Evolutionary conservation across 2,797 vertebrate species (phyloP), one percentile per base, ranked within the genome.

Genomic region (Setipinna tenuifilis): DNA sequence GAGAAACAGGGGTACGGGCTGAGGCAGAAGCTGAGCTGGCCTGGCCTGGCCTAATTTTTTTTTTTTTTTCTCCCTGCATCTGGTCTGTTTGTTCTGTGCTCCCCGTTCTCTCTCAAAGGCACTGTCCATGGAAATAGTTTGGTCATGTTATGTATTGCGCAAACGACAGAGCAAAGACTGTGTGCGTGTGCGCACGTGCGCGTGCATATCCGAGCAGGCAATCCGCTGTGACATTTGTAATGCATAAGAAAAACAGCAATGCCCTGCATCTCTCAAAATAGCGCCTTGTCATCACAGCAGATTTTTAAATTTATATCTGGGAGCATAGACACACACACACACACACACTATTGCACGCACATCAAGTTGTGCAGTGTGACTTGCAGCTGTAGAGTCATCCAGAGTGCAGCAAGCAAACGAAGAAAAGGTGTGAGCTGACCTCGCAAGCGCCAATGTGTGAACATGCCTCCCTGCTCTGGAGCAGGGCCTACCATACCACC

Each of bases 361-460:
- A 25, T 6, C 23, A 23, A 25, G 2, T 41, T 44, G 71, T 19
- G 71, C 31, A 78, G 71, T 41, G 68, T 75, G 88, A 92, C 90
- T 84, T 89, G 91, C 90, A 89, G 92, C 92, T 91, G 92, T 93
- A 93, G 93, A 94, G 94, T 90, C 92, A 90, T 93, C 92, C 94
- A 92, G 92, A 93, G 91, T 92, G 93, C 90, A 71, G 65, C 3
- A n/a, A 25, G 61, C 61, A 23, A 25, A 11, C n/a, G 9, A 65
- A 25, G 23, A 4, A 31, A 31, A 2, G 12, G 28, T 5, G 28
- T 21, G 17, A n/a, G 58, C 58, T 0, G 17, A 21, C 62, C 28
- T 71, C 11, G 14, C 65, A 7, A 31, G 65, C 28, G 25, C 12
- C 5, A 35, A 68, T 14, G 65, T 71, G 65, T 71, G 65, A 35